phyloP scores from a whole-genome alignment of 2,797 vertebrate species.

The Anisognathus igniventris region DNA sequence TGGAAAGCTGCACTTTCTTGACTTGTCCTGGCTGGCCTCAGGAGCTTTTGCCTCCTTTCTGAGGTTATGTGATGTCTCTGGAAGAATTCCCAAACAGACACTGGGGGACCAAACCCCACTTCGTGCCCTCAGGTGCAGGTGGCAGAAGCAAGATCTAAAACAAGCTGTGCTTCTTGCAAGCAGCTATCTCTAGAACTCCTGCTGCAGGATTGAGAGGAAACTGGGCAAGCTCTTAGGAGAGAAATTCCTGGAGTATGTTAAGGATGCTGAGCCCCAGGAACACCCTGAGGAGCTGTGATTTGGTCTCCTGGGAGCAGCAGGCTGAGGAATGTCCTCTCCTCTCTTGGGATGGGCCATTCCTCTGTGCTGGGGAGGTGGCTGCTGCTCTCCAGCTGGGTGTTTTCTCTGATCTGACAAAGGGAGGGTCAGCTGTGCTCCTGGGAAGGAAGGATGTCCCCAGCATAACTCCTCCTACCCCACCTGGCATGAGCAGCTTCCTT shows the following conservation, averaged over 20 bases:
- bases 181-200: neutral
- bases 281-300: rapidly evolving
- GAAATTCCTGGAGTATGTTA: neutral
- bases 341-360: rapidly evolving
- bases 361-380: neutral
- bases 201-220: neutral
- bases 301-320: neutral
- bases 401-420: neutral
- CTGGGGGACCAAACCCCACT: rapidly evolving
- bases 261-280: neutral
- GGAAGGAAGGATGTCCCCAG: neutral
- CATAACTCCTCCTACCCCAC: neutral
- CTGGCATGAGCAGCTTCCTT: neutral
- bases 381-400: neutral
- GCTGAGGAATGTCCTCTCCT: neutral
- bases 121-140: neutral
- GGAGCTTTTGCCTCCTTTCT: neutral
- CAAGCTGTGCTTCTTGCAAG: neutral
- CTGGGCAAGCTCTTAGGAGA: neutral
- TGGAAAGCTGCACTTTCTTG: too few species aligned
- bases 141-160: neutral
- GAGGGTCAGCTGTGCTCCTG: neutral
- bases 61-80: neutral
- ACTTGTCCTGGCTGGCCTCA: neutral
- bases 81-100: neutral